A percentile compares a stretch with the other conserved stretches of the same genome.
phyloP scores from a whole-genome alignment of 1,140 invertebrate species.

The Coptotermes formosanus region DNA sequence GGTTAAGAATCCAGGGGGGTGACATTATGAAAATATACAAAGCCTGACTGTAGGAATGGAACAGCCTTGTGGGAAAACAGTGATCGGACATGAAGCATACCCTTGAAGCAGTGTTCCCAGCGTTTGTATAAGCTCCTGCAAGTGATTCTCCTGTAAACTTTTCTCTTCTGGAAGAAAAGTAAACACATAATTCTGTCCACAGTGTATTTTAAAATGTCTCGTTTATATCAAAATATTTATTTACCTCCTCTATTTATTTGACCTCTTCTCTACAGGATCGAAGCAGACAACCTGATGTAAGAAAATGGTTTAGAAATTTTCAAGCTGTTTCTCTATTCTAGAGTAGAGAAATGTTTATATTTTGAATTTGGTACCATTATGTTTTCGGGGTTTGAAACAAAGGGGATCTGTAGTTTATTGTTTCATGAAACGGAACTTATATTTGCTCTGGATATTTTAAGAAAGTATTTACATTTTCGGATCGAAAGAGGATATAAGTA shows the following conservation, averaged over 20 bases:
- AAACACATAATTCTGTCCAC: constrained; percentile 28
- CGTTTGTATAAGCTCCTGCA: not conserved
- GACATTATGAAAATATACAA: constrained; percentile 14
- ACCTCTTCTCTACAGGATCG: constrained; percentile 22
- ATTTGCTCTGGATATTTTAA: not conserved
- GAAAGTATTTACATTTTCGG: constrained; percentile 2
- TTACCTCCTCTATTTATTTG: constrained; percentile 24
- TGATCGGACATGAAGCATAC: constrained; percentile 2
- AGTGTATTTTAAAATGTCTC: constrained; percentile 29
- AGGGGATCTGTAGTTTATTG: constrained; percentile 1
- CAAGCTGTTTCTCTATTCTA: not conserved
- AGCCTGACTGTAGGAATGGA: not conserved
- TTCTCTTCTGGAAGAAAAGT: constrained; percentile 17
- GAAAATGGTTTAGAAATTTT: not conserved
- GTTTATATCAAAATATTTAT: constrained; percentile 30
- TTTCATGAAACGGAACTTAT: not conserved
- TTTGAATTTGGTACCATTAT: not conserved
- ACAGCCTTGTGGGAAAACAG: not conserved
- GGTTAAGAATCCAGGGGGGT: not conserved
- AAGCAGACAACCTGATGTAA: constrained; percentile 1
- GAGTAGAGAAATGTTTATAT: not conserved
- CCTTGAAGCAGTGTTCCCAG: not conserved
- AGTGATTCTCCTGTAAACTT: constrained; percentile 8
- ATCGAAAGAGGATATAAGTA: not conserved
- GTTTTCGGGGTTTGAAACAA: constrained; percentile 9